A percentile compares a stretch with the other conserved stretches of the same genome.
These are phyloP conservation scores for Microplitis mediator DNA, from an alignment of 1,140 invertebrate species.

Conservation along the genomic window DNA sequence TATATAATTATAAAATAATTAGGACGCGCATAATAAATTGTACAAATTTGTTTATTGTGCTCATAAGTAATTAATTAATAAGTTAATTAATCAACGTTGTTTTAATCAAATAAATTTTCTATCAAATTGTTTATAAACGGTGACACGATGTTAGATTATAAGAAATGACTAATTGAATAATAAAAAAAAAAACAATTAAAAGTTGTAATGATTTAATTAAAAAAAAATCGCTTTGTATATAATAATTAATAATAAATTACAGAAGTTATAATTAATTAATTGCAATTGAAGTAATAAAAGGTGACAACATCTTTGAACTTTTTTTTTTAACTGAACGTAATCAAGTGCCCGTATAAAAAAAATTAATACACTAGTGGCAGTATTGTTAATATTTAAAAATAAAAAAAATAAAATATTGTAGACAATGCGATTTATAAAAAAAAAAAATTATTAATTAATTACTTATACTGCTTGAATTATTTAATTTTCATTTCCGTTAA, in stretches of 20 bases:
- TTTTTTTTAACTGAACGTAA: neutral
- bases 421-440: neutral
- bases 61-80: conserved; percentile 47
- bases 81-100: conserved; percentile 52
- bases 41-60: conserved; percentile 61
- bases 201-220: conserved; percentile 5
- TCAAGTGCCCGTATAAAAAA: conserved; percentile 17
- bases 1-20: neutral
- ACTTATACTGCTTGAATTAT: neutral
- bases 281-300: neutral
- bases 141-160: conserved; percentile 32
- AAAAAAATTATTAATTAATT: neutral
- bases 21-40: conserved; percentile 58
- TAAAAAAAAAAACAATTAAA: neutral
- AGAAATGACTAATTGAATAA: conserved; percentile 1
- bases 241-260: neutral
- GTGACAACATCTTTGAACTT: too few species aligned
- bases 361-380: neutral
- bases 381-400: neutral
- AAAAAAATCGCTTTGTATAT: conserved; percentile 38
- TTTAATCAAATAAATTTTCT: conserved; percentile 61
- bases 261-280: neutral
- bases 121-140: conserved; percentile 59
- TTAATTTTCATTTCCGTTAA: neutral
- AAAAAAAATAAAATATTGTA: neutral